A percentile compares a stretch with the other conserved stretches of the same genome.
Conservation (phyloP, 2,888 invertebrate genomes). For the Tetanocera ferruginea region DNA sequence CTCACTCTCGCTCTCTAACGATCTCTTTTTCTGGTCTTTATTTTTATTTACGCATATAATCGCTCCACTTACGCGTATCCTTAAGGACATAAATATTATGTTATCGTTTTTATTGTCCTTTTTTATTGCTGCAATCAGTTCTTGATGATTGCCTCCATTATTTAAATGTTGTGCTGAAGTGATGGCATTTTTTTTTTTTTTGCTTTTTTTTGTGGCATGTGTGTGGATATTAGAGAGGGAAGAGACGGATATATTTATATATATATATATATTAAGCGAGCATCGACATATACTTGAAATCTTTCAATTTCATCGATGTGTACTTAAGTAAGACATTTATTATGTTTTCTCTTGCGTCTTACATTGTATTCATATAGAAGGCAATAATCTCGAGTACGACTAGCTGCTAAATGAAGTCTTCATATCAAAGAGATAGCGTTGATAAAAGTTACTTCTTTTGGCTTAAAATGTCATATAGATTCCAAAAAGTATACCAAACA, state of each 20-base stretch:
- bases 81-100: constrained; percentile 61
- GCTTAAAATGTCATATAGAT: too few relatives aligned
- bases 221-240: background rate
- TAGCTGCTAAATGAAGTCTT: too few relatives aligned
- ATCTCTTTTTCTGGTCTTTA: constrained; percentile 16
- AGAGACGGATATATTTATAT: background rate
- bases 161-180: constrained; percentile 21
- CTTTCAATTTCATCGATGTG: background rate
- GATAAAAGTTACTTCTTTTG: too few relatives aligned
- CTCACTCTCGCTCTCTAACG: too few relatives aligned
- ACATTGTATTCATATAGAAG: too few relatives aligned
- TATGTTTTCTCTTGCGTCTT: too few relatives aligned
- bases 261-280: background rate
- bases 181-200: background rate
- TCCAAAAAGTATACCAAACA: too few relatives aligned
- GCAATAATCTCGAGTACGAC: too few relatives aligned
- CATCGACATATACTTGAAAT: background rate
- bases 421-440: too few relatives aligned
- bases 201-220: too few relatives aligned
- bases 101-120: constrained; percentile 65
- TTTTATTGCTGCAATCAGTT: constrained; percentile 65
- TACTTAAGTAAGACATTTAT: too few relatives aligned
- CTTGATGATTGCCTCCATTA: constrained; percentile 51
- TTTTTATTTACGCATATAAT: constrained; percentile 45
- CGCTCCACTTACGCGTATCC: constrained; percentile 36